Base-by-base conservation (phyloP, 1,140 invertebrate species). In the Dinothrombium tinctorium region DNA sequence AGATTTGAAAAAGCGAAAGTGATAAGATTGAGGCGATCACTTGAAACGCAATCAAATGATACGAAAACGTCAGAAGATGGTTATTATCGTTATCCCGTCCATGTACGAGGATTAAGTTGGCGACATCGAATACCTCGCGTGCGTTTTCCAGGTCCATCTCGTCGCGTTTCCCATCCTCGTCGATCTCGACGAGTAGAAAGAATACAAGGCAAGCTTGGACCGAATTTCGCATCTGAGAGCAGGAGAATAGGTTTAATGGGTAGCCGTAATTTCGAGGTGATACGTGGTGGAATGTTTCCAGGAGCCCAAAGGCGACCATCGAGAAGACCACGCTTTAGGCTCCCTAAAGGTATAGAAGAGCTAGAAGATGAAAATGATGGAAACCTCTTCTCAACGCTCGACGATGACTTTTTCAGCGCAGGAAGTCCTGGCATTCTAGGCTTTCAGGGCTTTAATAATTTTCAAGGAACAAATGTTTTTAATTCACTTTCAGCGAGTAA, bases 401-500 rank as follows among this genome's bases (percentile, higher is more conserved):
- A 45, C 12, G 44, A 45, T 22, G 44, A 45, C 8, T 28, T 42
- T 20, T 45, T 35, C 40, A 31, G 24, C n/a, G n/a, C 32, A 11
- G 44, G 28, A 28, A 35, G 12, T 37, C 44, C 38, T 3, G 44
- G 40, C 12, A 33, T 45, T 12, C 22, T 45, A 4, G 44, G 44
- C n/a, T 45, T 45, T 23, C 44, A 45, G 21, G 44, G 44, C n/a
- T 45, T 45, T 26, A 45, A 45, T 33, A 23, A 38, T 24, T 45
- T 45, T 17, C 28, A 22, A 0, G 37, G 37, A 7, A 17, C 22
- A 7, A 37, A 38, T 31, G 23, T 43, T 15, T 45, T 20, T 22
- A 45, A 45, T 25, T 19, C 20, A 20, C 23, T 45, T 20, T 45
- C 44, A 3, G 39, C 44, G 9, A 41, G 35, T 17, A 45, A 33